Percentiles rank a stretch among this genome's conserved stretches.
These are phyloP conservation scores for Flexamia atlantica DNA, from an alignment of 2,888 invertebrate species.

Conservation along the genomic window DNA sequence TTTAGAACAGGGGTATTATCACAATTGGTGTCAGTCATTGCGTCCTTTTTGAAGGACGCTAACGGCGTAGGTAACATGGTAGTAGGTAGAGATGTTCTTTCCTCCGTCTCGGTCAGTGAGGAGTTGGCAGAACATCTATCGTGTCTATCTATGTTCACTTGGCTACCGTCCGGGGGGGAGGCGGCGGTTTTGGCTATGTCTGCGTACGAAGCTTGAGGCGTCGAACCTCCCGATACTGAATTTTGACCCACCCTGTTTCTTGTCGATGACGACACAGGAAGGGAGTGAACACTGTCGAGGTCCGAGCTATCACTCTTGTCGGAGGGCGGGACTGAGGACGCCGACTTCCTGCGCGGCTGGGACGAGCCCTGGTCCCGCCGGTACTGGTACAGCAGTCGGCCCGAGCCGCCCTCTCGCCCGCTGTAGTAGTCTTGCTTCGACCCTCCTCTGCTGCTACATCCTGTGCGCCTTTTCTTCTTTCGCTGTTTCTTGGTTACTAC, in stretches of 20 bases:
- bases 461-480: slow-evolving; percentile 67
- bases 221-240: slow-evolving; percentile 72
- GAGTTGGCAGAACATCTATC: slow-evolving; percentile 24
- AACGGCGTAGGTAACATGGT: slow-evolving; percentile 37
- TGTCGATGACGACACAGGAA: slow-evolving; percentile 78
- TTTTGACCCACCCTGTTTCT: slow-evolving; percentile 68
- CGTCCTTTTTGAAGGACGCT: slow-evolving; percentile 68
- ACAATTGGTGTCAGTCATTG: slow-evolving; percentile 68
- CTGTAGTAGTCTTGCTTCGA: slow-evolving; percentile 65
- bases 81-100: not conserved
- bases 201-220: slow-evolving; percentile 85
- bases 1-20: slow-evolving; percentile 55
- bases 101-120: not conserved
- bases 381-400: slow-evolving; percentile 54
- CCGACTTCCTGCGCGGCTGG: slow-evolving; percentile 79
- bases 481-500: slow-evolving; percentile 72
- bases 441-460: slow-evolving; percentile 42
- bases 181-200: slow-evolving; percentile 83
- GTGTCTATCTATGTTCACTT: slow-evolving; percentile 35
- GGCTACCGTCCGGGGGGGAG: slow-evolving; percentile 64
- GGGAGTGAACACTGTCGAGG: slow-evolving; percentile 90
- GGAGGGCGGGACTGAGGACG: slow-evolving; percentile 86
- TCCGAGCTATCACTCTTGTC: slow-evolving; percentile 90
- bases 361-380: slow-evolving; percentile 4
- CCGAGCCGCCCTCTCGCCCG: slow-evolving; percentile 51